Base-by-base conservation (phyloP, 1,140 invertebrate genomes). In the Aporrectodea caliginosa region DNA sequence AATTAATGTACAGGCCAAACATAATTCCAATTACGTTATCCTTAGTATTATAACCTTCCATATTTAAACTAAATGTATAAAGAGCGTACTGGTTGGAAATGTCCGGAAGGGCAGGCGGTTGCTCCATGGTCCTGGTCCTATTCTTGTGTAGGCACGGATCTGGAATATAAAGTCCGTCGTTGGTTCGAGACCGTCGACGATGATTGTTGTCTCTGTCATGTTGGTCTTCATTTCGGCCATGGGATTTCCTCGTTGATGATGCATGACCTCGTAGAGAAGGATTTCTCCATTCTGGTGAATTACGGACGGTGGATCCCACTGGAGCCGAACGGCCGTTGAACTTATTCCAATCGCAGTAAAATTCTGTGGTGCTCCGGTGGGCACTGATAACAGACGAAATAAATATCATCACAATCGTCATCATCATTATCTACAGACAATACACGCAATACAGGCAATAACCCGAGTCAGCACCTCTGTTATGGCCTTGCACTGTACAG, bases 131-230 rank as follows among this genome's bases (percentile, higher is more conserved):
- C 96, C 97, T 2, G 92, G 90, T 0, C 96, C 97, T 86, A 93
- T 92, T 70, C 91, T 92, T 0, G 96, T 99, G 84, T 94, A 94
- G 0, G 96, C 96, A 82, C 94, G 92, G 0, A 99, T 93, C 85
- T 95, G 93, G 85, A 98, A 97, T 32, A 94, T 92, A 87, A 99
- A 99, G 86, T 98, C 95, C 0, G 95, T 96, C 85, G 97, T 95
- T 89, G 98, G 96, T 86, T 98, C 96, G 31, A 99, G 89, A 83
- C 94, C 93, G 6, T 92, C 94, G 83, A 99, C 96, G 0, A 98
- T 95, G 0, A 94, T 83, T 27, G 93, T 92, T 0, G 92, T 93
- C 30, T 90, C 87, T 1, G 94, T 94, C 16, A 93, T 94, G 84
- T 95, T 97, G 1, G 92, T 90, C 84, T 94, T 93, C 31, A 92